These are phyloP conservation scores for Diploscapter pachys DNA, from an alignment of 1,140 invertebrate genomes.

Conservation along the genomic window DNA sequence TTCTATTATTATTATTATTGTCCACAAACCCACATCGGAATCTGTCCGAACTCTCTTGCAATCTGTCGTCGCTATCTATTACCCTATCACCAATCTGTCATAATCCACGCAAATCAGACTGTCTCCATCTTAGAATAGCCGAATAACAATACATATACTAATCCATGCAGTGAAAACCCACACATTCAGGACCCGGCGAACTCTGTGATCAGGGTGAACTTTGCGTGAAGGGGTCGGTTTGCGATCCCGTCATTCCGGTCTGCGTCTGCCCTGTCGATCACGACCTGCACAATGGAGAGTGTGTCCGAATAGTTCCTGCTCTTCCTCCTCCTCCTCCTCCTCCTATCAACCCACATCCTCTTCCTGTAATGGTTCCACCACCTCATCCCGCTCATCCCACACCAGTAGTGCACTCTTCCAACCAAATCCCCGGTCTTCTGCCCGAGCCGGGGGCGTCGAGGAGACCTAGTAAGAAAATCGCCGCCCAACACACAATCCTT, in stretches of 20 bases:
- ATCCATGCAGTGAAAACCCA: no score
- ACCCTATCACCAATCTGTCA: constrained; percentile 1
- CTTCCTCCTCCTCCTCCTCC: background rate
- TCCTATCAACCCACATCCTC: constrained; percentile 1
- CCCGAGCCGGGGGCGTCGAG: background rate
- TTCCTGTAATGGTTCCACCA: background rate
- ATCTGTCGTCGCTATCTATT: background rate
- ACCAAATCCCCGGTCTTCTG: background rate
- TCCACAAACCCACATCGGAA: background rate
- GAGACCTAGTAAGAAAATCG: no score
- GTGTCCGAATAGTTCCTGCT: constrained; percentile 27
- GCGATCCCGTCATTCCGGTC: constrained; percentile 50
- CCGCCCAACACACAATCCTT: no score
- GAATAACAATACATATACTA: no score
- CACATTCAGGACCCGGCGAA: constrained; percentile 52
- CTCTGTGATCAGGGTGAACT: constrained; percentile 51
- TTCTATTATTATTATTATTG: background rate
- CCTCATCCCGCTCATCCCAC: background rate
- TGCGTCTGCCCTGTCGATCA: constrained; percentile 54
- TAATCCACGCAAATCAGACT: background rate
- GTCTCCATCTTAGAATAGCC: no score
- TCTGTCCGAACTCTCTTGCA: constrained; percentile 5
- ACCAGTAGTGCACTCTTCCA: background rate
- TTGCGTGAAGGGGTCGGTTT: constrained; percentile 49
- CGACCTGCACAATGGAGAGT: constrained; percentile 48